phyloP scores from a whole-genome alignment of 2,888 invertebrate genomes.

The Enchytraeus crypticus region DNA sequence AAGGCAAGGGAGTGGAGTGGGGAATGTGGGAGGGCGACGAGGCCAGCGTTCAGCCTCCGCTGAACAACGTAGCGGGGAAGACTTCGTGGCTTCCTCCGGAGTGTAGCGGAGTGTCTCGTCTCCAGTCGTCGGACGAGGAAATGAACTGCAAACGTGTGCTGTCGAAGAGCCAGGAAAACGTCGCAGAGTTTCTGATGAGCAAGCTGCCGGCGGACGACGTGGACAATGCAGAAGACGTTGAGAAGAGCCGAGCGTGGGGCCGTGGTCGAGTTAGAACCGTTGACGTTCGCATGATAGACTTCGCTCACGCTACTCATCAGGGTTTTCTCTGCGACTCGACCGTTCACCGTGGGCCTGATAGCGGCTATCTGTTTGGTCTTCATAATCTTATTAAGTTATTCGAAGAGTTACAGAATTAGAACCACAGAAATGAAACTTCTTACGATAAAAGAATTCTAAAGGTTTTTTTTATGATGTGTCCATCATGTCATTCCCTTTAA shows the following conservation, averaged over 20 bases:
- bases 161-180: background rate
- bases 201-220: no score
- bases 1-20: background rate
- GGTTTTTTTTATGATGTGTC: no score
- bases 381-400: conserved; percentile 63
- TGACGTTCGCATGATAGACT: conserved; percentile 89
- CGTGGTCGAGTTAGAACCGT: conserved; percentile 18
- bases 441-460: no score
- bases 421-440: no score
- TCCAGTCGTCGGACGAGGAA: background rate
- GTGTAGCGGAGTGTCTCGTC: background rate
- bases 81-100: background rate
- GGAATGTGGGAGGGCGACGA: background rate
- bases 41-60: background rate
- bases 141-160: background rate
- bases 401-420: conserved; percentile 19
- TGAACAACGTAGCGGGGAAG: background rate
- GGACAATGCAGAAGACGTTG: background rate
- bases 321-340: conserved; percentile 54
- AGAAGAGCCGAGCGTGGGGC: background rate
- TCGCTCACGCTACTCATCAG: conserved; percentile 78
- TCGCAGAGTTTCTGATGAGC: background rate
- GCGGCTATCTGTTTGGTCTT: conserved; percentile 79
- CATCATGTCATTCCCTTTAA: no score
- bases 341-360: conserved; percentile 76